Conservation (phyloP, 1,140 invertebrate genomes). For the Ridgeia piscesae region DNA sequence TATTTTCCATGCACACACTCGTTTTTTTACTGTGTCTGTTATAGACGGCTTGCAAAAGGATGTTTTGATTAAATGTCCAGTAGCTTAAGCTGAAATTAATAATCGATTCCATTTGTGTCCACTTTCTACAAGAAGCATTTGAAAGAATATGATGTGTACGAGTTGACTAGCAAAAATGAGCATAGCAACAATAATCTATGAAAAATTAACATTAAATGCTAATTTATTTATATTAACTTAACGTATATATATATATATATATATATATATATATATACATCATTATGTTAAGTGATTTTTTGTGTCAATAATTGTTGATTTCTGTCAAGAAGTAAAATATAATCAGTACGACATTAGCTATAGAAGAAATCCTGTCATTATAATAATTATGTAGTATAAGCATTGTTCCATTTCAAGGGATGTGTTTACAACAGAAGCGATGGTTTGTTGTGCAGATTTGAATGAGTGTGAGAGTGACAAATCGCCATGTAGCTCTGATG, state of each 20-base stretch:
- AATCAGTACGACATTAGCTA: not conserved
- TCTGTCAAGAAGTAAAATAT: not conserved
- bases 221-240: not conserved
- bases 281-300: too few relatives aligned
- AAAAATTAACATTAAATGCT: not conserved
- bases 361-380: not conserved
- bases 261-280: constrained; percentile 20
- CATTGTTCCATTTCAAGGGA: not conserved
- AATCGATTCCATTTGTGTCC: not conserved
- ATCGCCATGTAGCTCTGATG: constrained; percentile 68
- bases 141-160: not conserved
- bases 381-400: not conserved
- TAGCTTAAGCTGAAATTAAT: not conserved
- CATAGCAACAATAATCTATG: not conserved
- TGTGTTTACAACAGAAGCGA: not conserved
- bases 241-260: too few relatives aligned
- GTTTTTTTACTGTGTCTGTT: too few relatives aligned
- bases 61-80: not conserved
- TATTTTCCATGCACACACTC: too few relatives aligned
- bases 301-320: too few relatives aligned
- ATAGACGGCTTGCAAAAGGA: not conserved
- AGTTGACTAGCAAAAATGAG: not conserved
- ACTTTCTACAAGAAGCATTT: not conserved
- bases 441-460: constrained; percentile 66
- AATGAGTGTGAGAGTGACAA: constrained; percentile 79